These are phyloP conservation scores for Triops longicaudatus DNA, from an alignment of 1,140 invertebrate species.

Conservation along the genomic window DNA sequence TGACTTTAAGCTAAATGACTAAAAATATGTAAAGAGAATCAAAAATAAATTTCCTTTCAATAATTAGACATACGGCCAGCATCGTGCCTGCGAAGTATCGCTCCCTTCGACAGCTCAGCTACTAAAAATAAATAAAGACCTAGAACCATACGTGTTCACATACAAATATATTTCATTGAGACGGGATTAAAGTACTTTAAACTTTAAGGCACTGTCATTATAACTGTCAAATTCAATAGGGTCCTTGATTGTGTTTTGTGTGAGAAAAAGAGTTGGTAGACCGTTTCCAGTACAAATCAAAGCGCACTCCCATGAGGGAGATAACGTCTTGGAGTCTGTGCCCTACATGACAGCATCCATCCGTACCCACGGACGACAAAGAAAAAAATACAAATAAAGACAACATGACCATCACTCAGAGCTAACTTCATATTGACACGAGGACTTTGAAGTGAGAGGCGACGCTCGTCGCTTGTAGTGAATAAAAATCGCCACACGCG, in stretches of 20 bases:
- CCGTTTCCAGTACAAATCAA: background rate
- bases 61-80: too few relatives aligned
- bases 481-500: background rate
- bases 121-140: too few relatives aligned
- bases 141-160: too few relatives aligned
- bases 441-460: background rate
- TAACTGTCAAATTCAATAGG: background rate
- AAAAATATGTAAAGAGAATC: too few relatives aligned
- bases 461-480: background rate
- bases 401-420: background rate
- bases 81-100: too few relatives aligned
- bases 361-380: background rate
- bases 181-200: too few relatives aligned
- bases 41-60: too few relatives aligned
- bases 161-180: too few relatives aligned
- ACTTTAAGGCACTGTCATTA: too few relatives aligned
- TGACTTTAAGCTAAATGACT: too few relatives aligned
- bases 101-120: too few relatives aligned
- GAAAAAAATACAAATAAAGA: background rate
- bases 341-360: background rate
- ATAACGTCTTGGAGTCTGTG: conserved; percentile 1
- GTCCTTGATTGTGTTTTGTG: background rate
- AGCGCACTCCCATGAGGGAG: background rate
- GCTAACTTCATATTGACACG: background rate
- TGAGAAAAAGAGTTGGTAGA: background rate